phyloP scores from a whole-genome alignment of 2,888 invertebrate genomes.

The Branchipolynoe longqiensis region DNA sequence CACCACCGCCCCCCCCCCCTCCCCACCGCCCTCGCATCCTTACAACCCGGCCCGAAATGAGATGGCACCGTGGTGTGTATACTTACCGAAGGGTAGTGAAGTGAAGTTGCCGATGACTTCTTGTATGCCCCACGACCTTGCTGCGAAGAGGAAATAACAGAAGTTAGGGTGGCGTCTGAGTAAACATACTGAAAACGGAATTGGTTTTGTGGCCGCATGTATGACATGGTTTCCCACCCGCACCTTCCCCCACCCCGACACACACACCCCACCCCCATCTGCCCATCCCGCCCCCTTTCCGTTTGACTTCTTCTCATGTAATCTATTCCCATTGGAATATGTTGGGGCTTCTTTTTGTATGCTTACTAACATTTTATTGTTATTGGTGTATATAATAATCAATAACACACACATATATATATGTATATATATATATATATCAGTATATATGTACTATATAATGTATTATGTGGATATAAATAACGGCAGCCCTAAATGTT shows the following conservation, averaged over 20 bases:
- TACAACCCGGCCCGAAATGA: not conserved
- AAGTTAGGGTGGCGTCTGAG: not conserved
- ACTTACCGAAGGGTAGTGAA: slow-evolving; percentile 56
- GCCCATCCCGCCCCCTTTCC: not conserved
- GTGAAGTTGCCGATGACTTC: slow-evolving; percentile 57
- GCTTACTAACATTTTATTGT: too few relatives aligned
- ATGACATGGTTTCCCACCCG: not conserved
- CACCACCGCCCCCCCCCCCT: not conserved
- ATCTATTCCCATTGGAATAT: too few relatives aligned
- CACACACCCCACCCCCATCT: not conserved
- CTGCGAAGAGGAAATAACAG: slow-evolving; percentile 28
- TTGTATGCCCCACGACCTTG: slow-evolving; percentile 50
- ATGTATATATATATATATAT: too few relatives aligned
- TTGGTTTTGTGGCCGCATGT: slow-evolving; percentile 3
- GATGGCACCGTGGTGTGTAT: slow-evolving; percentile 37
- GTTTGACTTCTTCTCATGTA: too few relatives aligned
- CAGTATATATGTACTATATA: too few relatives aligned
- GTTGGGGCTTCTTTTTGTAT: too few relatives aligned
- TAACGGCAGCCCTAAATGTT: too few relatives aligned
- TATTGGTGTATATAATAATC: too few relatives aligned
- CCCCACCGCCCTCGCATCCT: not conserved
- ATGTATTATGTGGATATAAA: too few relatives aligned
- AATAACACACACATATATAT: too few relatives aligned
- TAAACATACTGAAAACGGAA: slow-evolving; percentile 7
- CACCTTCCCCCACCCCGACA: not conserved